Evolutionary conservation across 2,888 invertebrate species (phyloP).

Genomic region (Steinernema scapterisci): DNA sequence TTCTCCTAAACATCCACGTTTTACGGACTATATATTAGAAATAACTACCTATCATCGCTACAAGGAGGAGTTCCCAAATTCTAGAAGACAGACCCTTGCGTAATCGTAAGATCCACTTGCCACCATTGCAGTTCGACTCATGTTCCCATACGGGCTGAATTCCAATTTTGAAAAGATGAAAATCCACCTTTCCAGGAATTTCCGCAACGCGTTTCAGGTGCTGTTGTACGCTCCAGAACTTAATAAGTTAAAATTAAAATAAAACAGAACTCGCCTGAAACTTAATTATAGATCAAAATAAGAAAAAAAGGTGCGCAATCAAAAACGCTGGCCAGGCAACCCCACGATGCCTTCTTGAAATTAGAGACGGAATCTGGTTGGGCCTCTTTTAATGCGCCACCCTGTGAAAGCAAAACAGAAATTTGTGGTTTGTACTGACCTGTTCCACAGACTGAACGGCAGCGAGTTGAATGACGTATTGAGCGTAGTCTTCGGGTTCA

Average conservation of each 20-base stretch:
- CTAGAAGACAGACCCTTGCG: slow-evolving; percentile 90
- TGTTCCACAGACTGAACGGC: slow-evolving; percentile 34
- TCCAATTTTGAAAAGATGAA: slow-evolving; percentile 95
- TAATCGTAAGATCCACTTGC: slow-evolving; percentile 92
- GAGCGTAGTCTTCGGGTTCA: slow-evolving; percentile 62
- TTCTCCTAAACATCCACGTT: slow-evolving; percentile 72
- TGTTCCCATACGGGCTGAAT: slow-evolving; percentile 99
- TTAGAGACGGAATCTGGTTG: too few species aligned
- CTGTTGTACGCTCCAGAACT: slow-evolving; percentile 94
- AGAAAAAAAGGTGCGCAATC: too few species aligned
- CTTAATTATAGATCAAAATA: too few species aligned
- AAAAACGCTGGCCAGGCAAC: too few species aligned
- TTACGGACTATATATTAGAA: slow-evolving; percentile 32
- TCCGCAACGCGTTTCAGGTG: slow-evolving; percentile 79
- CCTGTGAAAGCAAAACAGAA: slow-evolving; percentile 56
- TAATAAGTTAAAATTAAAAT: too few species aligned
- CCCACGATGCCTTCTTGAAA: too few species aligned
- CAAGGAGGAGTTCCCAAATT: slow-evolving; percentile 97
- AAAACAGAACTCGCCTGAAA: too few species aligned
- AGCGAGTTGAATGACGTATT: slow-evolving; percentile 37
- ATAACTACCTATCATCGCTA: slow-evolving; percentile 86
- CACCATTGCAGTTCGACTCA: slow-evolving; percentile 90
- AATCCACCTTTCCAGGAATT: slow-evolving; percentile 85
- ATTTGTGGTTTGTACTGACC: too few species aligned
- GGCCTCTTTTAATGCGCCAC: slow-evolving; percentile 70